Percentiles rank a stretch among this genome's conserved stretches.
phyloP scores from a whole-genome alignment of 1,140 invertebrate genomes.

The Eumeta japonica region DNA sequence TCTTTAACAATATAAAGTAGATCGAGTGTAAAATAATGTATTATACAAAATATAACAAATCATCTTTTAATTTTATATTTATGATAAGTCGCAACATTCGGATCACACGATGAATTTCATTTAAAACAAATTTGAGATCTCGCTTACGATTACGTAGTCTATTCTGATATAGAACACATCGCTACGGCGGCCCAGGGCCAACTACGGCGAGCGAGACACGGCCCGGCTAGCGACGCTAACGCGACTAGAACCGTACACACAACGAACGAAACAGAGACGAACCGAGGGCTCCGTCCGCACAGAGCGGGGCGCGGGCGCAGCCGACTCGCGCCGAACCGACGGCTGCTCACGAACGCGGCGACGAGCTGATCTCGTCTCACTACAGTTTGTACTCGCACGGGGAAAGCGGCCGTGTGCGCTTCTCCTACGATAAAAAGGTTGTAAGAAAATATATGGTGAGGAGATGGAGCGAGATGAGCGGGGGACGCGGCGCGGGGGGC shows the following conservation, averaged over 20 bases:
- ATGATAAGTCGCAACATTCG: conserved; percentile 51
- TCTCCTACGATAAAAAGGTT: conserved; percentile 53
- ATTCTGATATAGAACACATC: conserved; percentile 53
- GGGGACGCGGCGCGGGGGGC: conserved; percentile 32
- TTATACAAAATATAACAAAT: conserved; percentile 58
- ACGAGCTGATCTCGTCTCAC: conserved; percentile 48
- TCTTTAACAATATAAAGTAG: conserved; percentile 55
- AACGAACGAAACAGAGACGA: background rate
- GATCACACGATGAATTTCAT: conserved; percentile 54
- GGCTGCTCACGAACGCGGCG: conserved; percentile 54
- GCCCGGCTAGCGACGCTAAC: no score
- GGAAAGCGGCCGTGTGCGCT: conserved; percentile 55
- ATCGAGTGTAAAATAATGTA: conserved; percentile 53
- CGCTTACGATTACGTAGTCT: conserved; percentile 57
- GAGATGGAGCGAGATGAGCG: conserved; percentile 48
- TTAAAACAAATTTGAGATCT: conserved; percentile 58
- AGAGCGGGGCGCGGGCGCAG: no score
- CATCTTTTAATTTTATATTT: conserved; percentile 49
- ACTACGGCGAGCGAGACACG: background rate
- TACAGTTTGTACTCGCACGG: conserved; percentile 51
- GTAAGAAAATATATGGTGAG: conserved; percentile 58
- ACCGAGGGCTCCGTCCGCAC: background rate
- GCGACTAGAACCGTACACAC: conserved; percentile 16
- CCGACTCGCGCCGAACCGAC: conserved; percentile 50
- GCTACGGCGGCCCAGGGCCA: conserved; percentile 23